Conservation (phyloP, 2,113 vertebrate genomes). For the Nothocercus julius region DNA sequence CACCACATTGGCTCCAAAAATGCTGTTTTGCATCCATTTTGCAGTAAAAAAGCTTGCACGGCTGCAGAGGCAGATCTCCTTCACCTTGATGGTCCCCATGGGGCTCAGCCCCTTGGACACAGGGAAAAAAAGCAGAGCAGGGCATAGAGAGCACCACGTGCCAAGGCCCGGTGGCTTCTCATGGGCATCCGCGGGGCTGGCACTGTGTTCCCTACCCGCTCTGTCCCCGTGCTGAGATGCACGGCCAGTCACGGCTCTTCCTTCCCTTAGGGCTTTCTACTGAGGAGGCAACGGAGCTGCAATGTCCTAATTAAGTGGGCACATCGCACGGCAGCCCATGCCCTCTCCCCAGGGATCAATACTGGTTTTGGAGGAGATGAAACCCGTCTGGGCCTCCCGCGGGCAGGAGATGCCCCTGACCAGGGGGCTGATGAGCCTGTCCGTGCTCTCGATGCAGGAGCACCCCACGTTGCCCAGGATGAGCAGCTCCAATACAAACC, state of each 20-base stretch:
- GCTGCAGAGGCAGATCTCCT: not conserved
- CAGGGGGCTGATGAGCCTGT: no score
- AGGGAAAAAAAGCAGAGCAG: not conserved
- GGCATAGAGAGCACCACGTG: not conserved
- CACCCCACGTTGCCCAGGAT: no score
- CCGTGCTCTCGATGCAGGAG: no score
- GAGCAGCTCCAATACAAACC: no score
- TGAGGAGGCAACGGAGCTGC: not conserved
- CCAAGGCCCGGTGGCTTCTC: not conserved
- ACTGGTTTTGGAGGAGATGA: not conserved
- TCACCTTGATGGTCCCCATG: not conserved
- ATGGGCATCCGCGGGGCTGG: rapidly evolving
- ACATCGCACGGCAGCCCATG: constrained; percentile 8
- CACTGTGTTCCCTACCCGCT: not conserved
- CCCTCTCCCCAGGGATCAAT: rapidly evolving
- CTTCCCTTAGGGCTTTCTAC: not conserved
- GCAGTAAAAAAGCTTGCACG: not conserved
- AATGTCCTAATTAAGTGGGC: constrained; percentile 1
- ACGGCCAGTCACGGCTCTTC: not conserved
- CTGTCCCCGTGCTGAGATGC: not conserved
- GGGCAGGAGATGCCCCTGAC: not conserved
- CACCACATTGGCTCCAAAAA: not conserved
- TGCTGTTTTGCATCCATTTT: rapidly evolving
- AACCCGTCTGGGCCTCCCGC: not conserved
- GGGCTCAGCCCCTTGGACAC: not conserved